Conservation (phyloP, 2,113 vertebrate species). For the Mus pahari region DNA sequence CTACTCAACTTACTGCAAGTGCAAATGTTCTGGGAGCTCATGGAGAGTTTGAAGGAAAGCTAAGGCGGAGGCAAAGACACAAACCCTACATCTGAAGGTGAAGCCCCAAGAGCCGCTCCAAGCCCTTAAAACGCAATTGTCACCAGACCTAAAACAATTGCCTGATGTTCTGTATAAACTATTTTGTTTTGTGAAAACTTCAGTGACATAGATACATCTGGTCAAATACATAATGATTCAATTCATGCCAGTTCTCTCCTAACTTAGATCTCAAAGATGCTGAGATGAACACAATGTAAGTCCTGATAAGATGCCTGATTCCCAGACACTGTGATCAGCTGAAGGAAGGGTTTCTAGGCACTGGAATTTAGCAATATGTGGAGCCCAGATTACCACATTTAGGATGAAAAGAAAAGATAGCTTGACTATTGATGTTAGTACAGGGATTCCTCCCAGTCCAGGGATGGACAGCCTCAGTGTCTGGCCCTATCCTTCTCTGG, state of each 20-base stretch:
- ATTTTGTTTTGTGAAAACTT: not conserved
- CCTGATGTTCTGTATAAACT: not conserved
- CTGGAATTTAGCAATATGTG: not conserved
- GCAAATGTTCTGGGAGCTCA: not conserved
- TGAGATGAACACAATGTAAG: not conserved
- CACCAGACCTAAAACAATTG: not conserved
- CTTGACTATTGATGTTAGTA: not conserved
- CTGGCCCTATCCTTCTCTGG: not conserved
- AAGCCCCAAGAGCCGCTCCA: not conserved
- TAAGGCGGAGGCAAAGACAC: not conserved
- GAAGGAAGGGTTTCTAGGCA: not conserved
- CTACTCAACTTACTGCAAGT: not conserved
- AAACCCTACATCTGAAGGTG: not conserved
- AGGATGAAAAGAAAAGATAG: not conserved
- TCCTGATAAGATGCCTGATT: not conserved
- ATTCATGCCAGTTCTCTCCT: not conserved
- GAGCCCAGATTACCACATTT: not conserved
- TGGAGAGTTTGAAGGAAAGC: not conserved
- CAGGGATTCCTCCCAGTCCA: accelerated
- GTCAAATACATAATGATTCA: not conserved
- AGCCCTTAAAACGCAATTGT: not conserved
- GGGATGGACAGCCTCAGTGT: not conserved
- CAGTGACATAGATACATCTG: not conserved
- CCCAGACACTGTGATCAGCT: not conserved
- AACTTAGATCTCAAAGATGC: not conserved